Evolutionary conservation across 2,888 invertebrate species (phyloP).

Genomic region (Drosophila meridiana): DNA sequence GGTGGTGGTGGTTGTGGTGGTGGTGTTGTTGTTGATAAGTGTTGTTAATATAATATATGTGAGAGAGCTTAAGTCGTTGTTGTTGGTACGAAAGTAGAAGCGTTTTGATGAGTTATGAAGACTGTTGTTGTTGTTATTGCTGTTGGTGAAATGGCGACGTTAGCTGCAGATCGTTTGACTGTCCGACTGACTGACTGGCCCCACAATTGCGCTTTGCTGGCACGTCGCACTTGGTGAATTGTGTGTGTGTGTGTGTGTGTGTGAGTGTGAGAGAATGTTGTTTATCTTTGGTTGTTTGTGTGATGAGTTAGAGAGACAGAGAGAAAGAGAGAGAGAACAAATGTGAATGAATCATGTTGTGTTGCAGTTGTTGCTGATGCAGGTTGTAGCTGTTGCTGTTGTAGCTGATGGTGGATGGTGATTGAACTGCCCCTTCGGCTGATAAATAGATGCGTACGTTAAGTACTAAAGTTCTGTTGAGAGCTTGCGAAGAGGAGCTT

Average conservation of each 20-base stretch:
- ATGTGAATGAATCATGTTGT: conserved; percentile 12
- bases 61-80: conserved; percentile 35
- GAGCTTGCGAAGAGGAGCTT: conserved; percentile 25
- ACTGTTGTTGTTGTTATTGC: conserved; percentile 34
- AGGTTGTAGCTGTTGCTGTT: conserved; percentile 27
- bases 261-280: conserved; percentile 4
- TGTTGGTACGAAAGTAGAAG: conserved; percentile 49
- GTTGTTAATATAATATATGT: conserved; percentile 34
- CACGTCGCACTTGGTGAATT: conserved; percentile 30
- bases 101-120: conserved; percentile 53
- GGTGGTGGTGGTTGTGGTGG: conserved; percentile 51
- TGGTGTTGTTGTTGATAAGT: conserved; percentile 42
- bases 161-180: conserved; percentile 33
- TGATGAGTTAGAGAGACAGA: conserved; percentile 21
- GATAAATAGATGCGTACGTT: conserved; percentile 22
- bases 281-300: conserved; percentile 9
- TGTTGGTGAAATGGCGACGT: conserved; percentile 47
- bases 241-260: conserved; percentile 10
- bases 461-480: conserved; percentile 24
- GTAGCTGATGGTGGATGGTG: conserved; percentile 29
- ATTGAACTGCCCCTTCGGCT: conserved; percentile 18
- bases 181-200: conserved; percentile 27
- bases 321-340: conserved; percentile 1
- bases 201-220: conserved; percentile 12
- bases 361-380: conserved; percentile 32